These are phyloP conservation scores for Tragelaphus eurycerus DNA, from an alignment of 2,797 vertebrate species.

Conservation along the genomic window DNA sequence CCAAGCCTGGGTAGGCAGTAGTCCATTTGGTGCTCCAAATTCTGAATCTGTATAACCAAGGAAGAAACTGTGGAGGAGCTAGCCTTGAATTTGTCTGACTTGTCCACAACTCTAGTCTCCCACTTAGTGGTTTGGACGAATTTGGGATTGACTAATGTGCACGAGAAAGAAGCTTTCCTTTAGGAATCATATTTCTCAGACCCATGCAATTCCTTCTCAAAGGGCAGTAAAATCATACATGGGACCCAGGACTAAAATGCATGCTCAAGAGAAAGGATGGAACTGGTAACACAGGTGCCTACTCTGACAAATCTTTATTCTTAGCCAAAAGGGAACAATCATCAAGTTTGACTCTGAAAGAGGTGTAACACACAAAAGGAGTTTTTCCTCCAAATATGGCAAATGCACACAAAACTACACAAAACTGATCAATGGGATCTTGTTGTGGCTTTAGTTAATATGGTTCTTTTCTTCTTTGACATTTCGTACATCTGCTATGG, in stretches of 20 bases:
- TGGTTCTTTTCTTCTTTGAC: not conserved
- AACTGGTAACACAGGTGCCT: not conserved
- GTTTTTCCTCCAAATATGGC: not conserved
- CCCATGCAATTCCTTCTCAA: not conserved
- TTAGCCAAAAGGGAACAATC: not conserved
- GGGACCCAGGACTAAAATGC: not conserved
- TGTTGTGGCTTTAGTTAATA: not conserved
- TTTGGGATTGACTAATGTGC: not conserved
- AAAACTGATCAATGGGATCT: not conserved
- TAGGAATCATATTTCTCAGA: not conserved
- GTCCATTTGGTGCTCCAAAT: not conserved
- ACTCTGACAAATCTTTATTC: not conserved
- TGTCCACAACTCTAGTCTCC: not conserved
- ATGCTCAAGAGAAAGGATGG: not conserved
- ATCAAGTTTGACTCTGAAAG: not conserved
- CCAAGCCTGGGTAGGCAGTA: not conserved
- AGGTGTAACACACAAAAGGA: not conserved
- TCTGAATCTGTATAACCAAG: not conserved
- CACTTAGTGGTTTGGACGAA: not conserved
- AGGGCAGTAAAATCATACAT: not conserved
- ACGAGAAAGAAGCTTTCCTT: not conserved
- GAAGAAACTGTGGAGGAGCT: not conserved
- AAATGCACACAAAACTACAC: not conserved
- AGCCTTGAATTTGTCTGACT: not conserved
- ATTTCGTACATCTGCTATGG: not conserved